Base-by-base conservation (phyloP, 2,888 invertebrate genomes). In the Drosophila paucipuncta region DNA sequence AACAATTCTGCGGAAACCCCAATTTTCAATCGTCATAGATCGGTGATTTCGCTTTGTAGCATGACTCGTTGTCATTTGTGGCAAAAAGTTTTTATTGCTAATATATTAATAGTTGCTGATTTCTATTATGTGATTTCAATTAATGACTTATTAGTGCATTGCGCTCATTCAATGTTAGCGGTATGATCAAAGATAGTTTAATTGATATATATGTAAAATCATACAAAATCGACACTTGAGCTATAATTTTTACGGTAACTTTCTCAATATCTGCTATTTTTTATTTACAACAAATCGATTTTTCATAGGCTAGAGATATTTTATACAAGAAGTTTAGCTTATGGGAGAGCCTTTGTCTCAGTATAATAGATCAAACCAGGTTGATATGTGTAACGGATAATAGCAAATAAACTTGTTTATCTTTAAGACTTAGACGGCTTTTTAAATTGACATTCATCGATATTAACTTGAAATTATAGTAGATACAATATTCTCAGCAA, bases 1-100 rank as follows among this genome's bases (percentile, higher is more conserved):
- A 54, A 39, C 31, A 55, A 59, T 67, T 41, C 39, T 22, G 25
- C 54, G 62, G 50, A 62, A 30, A 50, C 30, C 31, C 31, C 5
- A 33, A 33, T 37, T 18, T 18, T 35, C 11, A n/a, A 13, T 18
- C 11, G 11, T 60, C 37, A 31, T 65, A 28, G 55, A 50, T 35
- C 28, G 41, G 28, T 54, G 55, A 54, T 18, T 53, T 60, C 22
- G 31, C 9, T 54, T 3, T 30, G 54, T 59, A 43, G 30, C 35
- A n/a, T 13, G 53, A n/a, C 65, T 57, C 30, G 43, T 39, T 43
- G 57, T 39, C 18, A 30, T 30, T 41, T 52, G 52, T 52, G 30
- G 52, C 30, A 57, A 57, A 22, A 3, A 10, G 4, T n/a, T 30
- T 41, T 39, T 41, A 39, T 39, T 11, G n/a, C 10, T 13, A 5